Conservation (phyloP, 2,113 vertebrate genomes). For the Sapayoa aenigma region DNA sequence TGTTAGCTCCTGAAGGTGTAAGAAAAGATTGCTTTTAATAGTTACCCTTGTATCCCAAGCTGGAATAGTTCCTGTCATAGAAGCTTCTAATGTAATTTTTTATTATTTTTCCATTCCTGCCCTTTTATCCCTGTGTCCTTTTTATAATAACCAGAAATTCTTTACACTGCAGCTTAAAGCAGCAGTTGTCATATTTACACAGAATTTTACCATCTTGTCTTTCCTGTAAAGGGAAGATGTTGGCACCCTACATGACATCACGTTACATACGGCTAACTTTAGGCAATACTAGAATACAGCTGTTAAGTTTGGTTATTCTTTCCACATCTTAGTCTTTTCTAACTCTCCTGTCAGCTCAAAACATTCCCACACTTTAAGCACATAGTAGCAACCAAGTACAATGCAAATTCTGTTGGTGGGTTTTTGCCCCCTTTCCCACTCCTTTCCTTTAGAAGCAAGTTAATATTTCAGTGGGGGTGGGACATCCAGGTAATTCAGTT, state of each 20-base stretch:
- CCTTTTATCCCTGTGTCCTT: background rate
- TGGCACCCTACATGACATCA: background rate
- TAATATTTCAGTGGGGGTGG: background rate
- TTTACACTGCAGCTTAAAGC: background rate
- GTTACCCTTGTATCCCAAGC: background rate
- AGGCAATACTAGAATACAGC: background rate
- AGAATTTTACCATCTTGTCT: background rate
- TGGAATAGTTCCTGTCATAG: background rate
- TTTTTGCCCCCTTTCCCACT: background rate
- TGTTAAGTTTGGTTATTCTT: background rate
- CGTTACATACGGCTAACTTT: background rate
- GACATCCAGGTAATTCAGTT: background rate
- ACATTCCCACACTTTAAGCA: background rate
- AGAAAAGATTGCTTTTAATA: background rate
- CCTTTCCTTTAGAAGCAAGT: background rate
- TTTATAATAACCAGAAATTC: background rate
- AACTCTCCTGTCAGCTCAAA: background rate
- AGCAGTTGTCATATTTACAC: background rate
- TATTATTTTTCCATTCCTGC: background rate
- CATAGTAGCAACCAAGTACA: background rate
- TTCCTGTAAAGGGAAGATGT: background rate
- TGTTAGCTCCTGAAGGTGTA: background rate
- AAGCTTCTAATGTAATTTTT: background rate
- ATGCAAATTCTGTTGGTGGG: background rate
- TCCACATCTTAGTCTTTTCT: background rate